Percentiles rank a stretch among this genome's conserved stretches.
Evolutionary conservation across 2,797 vertebrate genomes (phyloP).

Genomic region (Pogonophryne albipinna): DNA sequence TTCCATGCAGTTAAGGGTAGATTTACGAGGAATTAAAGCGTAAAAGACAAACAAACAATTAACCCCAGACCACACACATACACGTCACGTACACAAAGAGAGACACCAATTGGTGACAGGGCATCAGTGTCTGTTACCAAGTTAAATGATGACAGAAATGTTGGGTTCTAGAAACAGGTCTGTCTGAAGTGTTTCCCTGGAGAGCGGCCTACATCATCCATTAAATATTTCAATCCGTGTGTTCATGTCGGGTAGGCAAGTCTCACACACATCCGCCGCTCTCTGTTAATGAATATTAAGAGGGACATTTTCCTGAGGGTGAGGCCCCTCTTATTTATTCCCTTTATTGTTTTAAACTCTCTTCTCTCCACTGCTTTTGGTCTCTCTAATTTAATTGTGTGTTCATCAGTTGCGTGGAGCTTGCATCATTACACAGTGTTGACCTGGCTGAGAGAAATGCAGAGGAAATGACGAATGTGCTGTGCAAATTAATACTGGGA

Average conservation of each 20-base stretch:
- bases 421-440: constrained; percentile 60
- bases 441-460: constrained; percentile 48
- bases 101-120: constrained; percentile 15
- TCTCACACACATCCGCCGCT: constrained; percentile 68
- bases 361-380: constrained; percentile 21
- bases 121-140: constrained; percentile 5
- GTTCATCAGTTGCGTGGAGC: constrained; percentile 45
- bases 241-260: constrained; percentile 63
- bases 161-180: constrained; percentile 59
- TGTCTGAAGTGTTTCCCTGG: constrained; percentile 59
- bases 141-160: constrained; percentile 47
- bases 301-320: constrained; percentile 79
- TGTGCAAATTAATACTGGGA: constrained; percentile 23
- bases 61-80: constrained; percentile 36
- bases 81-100: constrained; percentile 12
- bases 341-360: constrained; percentile 75
- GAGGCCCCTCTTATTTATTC: constrained; percentile 77
- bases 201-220: constrained; percentile 68
- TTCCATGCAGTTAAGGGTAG: constrained; percentile 29
- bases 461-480: constrained; percentile 38
- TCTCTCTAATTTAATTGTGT: constrained; percentile 46
- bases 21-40: constrained; percentile 30
- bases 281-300: constrained; percentile 80
- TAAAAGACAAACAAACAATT: constrained; percentile 8
- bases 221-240: constrained; percentile 74